These are phyloP conservation scores for Drosophila micromelanica DNA, from an alignment of 1,140 invertebrate species.

Conservation along the genomic window DNA sequence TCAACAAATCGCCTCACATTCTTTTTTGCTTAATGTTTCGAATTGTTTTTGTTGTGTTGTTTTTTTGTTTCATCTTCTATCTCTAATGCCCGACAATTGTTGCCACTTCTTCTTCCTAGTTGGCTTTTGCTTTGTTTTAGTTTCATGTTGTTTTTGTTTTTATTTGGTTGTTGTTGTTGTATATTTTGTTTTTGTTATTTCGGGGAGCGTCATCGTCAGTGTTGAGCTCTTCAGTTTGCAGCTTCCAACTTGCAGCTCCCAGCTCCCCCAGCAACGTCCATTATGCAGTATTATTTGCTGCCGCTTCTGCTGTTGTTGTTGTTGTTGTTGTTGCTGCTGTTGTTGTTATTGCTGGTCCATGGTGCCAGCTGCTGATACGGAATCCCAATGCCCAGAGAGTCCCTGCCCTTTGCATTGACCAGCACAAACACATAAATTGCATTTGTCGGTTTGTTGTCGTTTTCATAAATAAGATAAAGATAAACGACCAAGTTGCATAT, in stretches of 20 bases:
- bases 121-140: conserved; percentile 68
- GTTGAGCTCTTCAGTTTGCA: conserved; percentile 47
- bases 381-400: conserved; percentile 30
- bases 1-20: conserved; percentile 75
- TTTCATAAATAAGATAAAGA: conserved; percentile 84
- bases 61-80: conserved; percentile 57
- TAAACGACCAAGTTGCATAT: conserved; percentile 83
- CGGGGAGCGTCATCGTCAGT: conserved; percentile 63
- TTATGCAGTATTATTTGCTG: conserved; percentile 79
- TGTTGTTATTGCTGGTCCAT: conserved; percentile 28
- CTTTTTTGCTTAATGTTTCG: conserved; percentile 59
- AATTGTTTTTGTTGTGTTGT: conserved; percentile 46
- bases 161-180: conserved; percentile 37
- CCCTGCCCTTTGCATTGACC: conserved; percentile 68
- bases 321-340: conserved; percentile 15
- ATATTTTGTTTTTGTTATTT: conserved; percentile 40
- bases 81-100: conserved; percentile 80
- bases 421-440: conserved; percentile 84
- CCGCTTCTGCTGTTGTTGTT: conserved; percentile 5
- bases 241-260: conserved; percentile 28
- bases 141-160: conserved; percentile 45
- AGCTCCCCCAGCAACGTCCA: conserved; percentile 59
- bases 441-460: conserved; percentile 84
- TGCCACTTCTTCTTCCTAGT: conserved; percentile 75
- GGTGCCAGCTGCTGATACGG: conserved; percentile 63